Evolutionary conservation across 1,140 invertebrate species (phyloP).

Genomic region (Zaprionus ghesquierei): DNA sequence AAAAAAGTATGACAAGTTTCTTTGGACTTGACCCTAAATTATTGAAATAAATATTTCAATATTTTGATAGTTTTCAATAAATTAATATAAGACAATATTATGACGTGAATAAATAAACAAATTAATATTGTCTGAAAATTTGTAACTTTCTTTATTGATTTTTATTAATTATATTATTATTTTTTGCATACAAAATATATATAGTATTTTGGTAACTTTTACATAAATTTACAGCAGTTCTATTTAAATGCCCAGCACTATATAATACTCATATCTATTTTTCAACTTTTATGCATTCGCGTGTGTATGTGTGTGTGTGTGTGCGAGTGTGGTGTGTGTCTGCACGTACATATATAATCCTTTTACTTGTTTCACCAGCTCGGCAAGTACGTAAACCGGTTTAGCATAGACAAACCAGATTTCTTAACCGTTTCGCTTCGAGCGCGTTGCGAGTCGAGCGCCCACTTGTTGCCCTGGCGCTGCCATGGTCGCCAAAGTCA

Average conservation of each 20-base stretch:
- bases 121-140: too few species aligned
- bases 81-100: too few species aligned
- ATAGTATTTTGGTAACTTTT: neutral
- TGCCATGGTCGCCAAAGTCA: constrained; percentile 51
- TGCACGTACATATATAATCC: constrained; percentile 24
- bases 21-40: too few species aligned
- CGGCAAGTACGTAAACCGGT: constrained; percentile 38
- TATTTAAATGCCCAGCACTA: neutral
- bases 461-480: constrained; percentile 45
- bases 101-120: neutral
- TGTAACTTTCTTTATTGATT: neutral
- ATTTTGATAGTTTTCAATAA: too few species aligned
- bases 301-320: constrained; percentile 1
- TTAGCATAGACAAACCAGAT: constrained; percentile 45
- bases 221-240: neutral
- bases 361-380: constrained; percentile 46
- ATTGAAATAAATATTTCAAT: too few species aligned
- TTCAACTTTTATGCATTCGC: constrained; percentile 12
- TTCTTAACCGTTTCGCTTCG: constrained; percentile 47
- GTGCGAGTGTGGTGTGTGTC: constrained; percentile 14
- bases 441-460: constrained; percentile 26
- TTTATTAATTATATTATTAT: neutral
- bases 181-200: neutral
- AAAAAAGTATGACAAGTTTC: too few species aligned
- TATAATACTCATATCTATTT: constrained; percentile 23